Percentiles rank a stretch among this genome's conserved stretches.
phyloP scores from a whole-genome alignment of 2,797 vertebrate genomes.

The Podarcis lilfordi region DNA sequence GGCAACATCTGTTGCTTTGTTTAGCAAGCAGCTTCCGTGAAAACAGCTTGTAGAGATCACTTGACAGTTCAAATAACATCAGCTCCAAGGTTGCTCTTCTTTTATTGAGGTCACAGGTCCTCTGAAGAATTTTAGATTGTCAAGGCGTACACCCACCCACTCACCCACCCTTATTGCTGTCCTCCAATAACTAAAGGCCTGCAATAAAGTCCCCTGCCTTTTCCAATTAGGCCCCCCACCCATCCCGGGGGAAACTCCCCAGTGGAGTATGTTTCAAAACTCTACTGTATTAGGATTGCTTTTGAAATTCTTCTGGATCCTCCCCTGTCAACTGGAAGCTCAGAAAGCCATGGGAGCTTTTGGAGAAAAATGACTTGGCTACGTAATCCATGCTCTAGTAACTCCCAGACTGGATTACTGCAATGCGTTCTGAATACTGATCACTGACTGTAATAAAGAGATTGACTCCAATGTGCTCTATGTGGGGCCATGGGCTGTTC shows the following conservation, averaged over 20 bases:
- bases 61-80: not conserved
- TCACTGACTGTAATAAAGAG: no score
- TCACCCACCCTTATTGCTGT: not conserved
- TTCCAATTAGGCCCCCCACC: not conserved
- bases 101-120: not conserved
- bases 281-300: not conserved
- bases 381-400: no score
- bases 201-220: not conserved
- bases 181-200: not conserved
- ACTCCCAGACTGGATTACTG: no score
- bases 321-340: no score
- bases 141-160: rapidly evolving
- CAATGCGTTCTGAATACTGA: no score
- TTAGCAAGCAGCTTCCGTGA: not conserved
- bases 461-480: no score
- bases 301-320: no score
- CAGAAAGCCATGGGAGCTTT: no score
- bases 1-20: conserved; percentile 8
- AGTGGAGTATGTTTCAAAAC: not conserved
- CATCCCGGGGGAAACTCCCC: no score
- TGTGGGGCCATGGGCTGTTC: no score
- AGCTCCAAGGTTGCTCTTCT: not conserved
- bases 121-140: rapidly evolving
- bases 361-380: no score
- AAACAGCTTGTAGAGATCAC: not conserved